Percentiles rank a stretch among this genome's conserved stretches.
These are phyloP conservation scores for Metopolophium dirhodum DNA, from an alignment of 1,140 invertebrate species.

Conservation along the genomic window DNA sequence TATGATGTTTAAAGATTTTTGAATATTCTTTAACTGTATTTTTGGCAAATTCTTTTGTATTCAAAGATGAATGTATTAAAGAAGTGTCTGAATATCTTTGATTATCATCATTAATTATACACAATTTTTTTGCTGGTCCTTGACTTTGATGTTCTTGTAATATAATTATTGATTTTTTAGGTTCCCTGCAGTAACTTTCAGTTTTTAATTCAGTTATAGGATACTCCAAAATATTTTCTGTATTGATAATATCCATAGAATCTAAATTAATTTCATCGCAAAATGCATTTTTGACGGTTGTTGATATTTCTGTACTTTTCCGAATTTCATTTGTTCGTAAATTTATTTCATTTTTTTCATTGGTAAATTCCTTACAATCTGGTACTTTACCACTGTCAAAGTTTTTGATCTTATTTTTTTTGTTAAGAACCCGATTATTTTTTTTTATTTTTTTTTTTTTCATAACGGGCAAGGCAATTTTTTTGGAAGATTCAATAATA, in stretches of 20 bases:
- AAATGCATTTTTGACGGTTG: background rate
- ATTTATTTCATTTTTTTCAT: background rate
- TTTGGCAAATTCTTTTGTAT: background rate
- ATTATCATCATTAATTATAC: background rate
- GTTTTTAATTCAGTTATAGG: background rate
- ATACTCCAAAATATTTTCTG: background rate
- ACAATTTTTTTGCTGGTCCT: background rate
- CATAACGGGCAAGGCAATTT: background rate
- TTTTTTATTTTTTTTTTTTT: background rate
- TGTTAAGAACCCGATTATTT: background rate
- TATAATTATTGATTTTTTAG: background rate
- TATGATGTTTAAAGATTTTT: background rate
- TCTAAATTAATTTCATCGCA: background rate
- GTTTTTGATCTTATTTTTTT: background rate
- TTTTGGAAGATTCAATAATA: slow-evolving; percentile 17
- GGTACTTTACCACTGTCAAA: background rate
- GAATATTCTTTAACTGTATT: background rate
- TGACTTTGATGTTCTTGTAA: background rate
- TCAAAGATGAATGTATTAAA: background rate
- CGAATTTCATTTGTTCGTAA: background rate
- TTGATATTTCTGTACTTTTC: background rate
- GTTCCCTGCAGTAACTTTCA: background rate
- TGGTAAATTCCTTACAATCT: background rate
- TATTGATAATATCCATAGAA: slow-evolving; percentile 11
- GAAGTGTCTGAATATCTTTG: background rate